Evolutionary conservation across 2,888 invertebrate species (phyloP).

Genomic region (Zaprionus bogoriensis): DNA sequence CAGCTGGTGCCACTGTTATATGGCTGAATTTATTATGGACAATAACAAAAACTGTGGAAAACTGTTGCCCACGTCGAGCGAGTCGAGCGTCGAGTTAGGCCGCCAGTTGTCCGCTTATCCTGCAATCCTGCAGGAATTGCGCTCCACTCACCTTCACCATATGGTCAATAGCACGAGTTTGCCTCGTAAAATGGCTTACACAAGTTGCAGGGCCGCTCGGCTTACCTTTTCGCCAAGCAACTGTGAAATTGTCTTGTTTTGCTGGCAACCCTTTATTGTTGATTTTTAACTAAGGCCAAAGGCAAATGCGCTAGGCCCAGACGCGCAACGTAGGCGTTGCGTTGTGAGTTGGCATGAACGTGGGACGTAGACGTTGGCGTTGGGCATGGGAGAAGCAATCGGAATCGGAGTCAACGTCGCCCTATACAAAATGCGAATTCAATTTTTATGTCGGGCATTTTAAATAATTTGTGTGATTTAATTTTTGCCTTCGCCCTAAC

Average conservation of each 20-base stretch:
- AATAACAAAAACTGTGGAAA: slow-evolving; percentile 62
- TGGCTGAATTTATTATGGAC: slow-evolving; percentile 75
- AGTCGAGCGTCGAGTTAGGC: slow-evolving; percentile 16
- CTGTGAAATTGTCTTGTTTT: slow-evolving; percentile 74
- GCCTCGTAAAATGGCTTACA: slow-evolving; percentile 72
- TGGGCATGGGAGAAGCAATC: no score
- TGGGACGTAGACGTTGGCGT: slow-evolving; percentile 8
- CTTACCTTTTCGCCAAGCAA: slow-evolving; percentile 74
- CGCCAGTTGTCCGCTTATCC: slow-evolving; percentile 45
- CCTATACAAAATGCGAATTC: slow-evolving; percentile 60
- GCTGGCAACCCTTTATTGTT: slow-evolving; percentile 65
- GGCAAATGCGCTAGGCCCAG: slow-evolving; percentile 14
- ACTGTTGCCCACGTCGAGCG: slow-evolving; percentile 33
- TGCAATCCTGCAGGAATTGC: slow-evolving; percentile 53
- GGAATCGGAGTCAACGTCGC: no score
- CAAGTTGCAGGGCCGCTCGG: slow-evolving; percentile 39
- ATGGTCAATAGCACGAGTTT: slow-evolving; percentile 72
- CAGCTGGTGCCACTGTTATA: slow-evolving; percentile 77
- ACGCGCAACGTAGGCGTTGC: background rate
- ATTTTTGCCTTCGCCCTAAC: slow-evolving; percentile 60
- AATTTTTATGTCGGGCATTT: slow-evolving; percentile 60
- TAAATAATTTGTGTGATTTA: slow-evolving; percentile 75
- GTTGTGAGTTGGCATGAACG: background rate
- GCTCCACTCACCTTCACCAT: slow-evolving; percentile 71
- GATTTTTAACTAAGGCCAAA: slow-evolving; percentile 54